Base-by-base conservation (phyloP, 2,797 vertebrate species). In the Erpetoichthys calabaricus region DNA sequence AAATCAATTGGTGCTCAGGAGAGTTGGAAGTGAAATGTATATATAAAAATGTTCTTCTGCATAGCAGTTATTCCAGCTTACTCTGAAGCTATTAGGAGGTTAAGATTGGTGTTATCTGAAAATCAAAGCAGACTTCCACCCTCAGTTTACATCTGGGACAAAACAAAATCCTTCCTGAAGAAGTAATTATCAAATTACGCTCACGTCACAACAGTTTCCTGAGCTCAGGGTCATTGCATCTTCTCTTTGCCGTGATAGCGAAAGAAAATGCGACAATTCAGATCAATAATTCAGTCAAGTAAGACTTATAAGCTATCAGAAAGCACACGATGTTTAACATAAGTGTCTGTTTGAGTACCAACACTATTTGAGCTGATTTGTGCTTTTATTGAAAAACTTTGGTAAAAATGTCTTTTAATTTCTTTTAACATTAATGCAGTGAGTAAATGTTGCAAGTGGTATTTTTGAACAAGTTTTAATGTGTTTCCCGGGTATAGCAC, bases 211-310 rank as follows among this genome's bases (percentile, higher is more conserved):
- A 56, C 10, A 1, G 4, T 67, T 72, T 76, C 67, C 72, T 67
- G 67, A 3, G 51, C 41, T 25, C 64, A 65, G 68, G 75, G 75
- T 79, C 73, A 73, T 25, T 25, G 55, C 67, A 68, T 67, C 64
- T 73, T 74, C 47, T 65, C 60, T 65, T 67, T 53, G 61, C 75
- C 64, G 51, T 65, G 43, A 68, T 60, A 75, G 63, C 70, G 44
- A 76, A 69, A 70, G 70, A 69, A 66, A 25, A n/a, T 60, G 65
- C 65, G 65, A 70, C 64, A 73, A 57, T 54, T 8, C 56, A 58
- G 72, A 77, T 80, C 68, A 58, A 78, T 79, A 71, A 60, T 63
- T 68, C 66, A 69, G 66, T 71, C 73, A 73, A 70, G 68, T 66
- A 73, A 81, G 69, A 63, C 59, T 78, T 74, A 75, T 73, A 68